A percentile compares a stretch with the other conserved stretches of the same genome.
Conservation (phyloP, 2,113 vertebrate species). For the Hylia prasina region DNA sequence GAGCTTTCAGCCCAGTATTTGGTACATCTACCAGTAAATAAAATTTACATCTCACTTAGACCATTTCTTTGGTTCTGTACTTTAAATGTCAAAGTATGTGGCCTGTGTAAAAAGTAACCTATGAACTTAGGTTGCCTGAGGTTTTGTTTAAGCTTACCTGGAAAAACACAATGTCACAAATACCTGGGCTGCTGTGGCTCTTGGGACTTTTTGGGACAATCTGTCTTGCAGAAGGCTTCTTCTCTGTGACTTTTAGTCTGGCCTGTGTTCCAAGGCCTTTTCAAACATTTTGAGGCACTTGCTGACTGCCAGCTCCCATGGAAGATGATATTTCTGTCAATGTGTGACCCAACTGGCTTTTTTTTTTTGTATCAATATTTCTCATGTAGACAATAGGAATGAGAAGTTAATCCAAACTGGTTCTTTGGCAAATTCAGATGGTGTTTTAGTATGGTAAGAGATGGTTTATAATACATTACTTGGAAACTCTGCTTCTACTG, state of each 20-base stretch:
- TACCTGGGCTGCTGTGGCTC: neutral
- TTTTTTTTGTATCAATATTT: neutral
- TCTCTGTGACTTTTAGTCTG: fast-evolving
- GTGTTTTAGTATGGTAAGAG: neutral
- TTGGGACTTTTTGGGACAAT: neutral
- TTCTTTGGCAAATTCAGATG: neutral
- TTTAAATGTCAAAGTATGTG: neutral
- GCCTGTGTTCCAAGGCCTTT: neutral
- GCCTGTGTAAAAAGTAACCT: neutral
- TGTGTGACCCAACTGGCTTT: neutral
- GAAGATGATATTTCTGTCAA: neutral
- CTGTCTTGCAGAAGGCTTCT: neutral
- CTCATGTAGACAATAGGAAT: neutral
- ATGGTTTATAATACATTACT: neutral
- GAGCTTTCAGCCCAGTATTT: neutral
- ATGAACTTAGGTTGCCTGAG: neutral
- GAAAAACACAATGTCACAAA: neutral
- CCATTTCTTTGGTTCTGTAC: neutral
- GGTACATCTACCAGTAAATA: neutral
- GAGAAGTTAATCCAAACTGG: neutral
- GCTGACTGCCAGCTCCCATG: neutral
- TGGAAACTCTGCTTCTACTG: neutral
- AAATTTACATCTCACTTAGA: neutral
- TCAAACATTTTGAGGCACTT: neutral
- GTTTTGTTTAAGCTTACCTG: neutral